Evolutionary conservation across 1,140 invertebrate genomes (phyloP), one percentile per base, ranked within the genome.

Genomic region (Rhopalosiphum padi): DNA sequence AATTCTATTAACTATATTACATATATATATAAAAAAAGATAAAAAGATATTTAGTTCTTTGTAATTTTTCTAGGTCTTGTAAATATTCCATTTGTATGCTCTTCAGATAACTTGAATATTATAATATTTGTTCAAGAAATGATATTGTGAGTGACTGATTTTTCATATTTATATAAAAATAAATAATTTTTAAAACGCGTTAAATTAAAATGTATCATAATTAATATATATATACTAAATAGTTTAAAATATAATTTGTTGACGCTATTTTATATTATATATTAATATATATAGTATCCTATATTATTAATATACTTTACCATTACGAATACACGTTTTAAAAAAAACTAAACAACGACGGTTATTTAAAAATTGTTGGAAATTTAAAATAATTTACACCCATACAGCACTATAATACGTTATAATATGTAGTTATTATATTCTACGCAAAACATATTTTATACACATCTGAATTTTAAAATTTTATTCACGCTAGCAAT

Each of bases 381-480:
- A 43, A 68, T 60, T 68, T 90, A 18, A 60, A 90, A 90, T 90
- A 30, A 90, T 60, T 90, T 43, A 90, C 37, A 68, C 89, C 89
- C 15, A 37, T 68, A 90, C 48, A 82, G 25, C 83, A 83, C 60
- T 92, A 92, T 51, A 51, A 51, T 51, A 51, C 48, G 48, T 51
- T 89, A 43, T 68, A 30, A 48, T 23, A 83, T n/a, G n/a, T 23
- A 41, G 43, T 92, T 83, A 90, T 83, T 92, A 77, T 92, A 77
- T 92, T 83, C 68, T 91, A 46, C 15, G 68, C 51, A 51, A 83
- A 92, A 92, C 68, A 92, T 83, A 55, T 92, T 92, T 92, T 48
- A 83, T 83, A 83, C 68, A 48, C 68, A 82, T 83, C 90, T 92
- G 90, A 92, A 92, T 83, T 92, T 83, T 92, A 48, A 92, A 92